A percentile compares a stretch with the other conserved stretches of the same genome.
Evolutionary conservation across 2,888 invertebrate species (phyloP).

Genomic region (Subacronicta megacephala): DNA sequence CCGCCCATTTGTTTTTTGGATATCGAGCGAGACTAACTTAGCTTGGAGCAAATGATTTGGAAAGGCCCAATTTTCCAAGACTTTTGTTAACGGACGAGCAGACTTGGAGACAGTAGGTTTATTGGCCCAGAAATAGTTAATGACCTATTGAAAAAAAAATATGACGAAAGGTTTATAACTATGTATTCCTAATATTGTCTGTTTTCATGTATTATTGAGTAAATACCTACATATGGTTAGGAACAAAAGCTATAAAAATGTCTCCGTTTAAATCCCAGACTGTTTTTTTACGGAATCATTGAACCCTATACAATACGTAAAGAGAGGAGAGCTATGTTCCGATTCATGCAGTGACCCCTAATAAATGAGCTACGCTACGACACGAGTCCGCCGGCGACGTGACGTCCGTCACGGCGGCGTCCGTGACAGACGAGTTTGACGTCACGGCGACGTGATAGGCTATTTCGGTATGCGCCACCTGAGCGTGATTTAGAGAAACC

Average conservation of each 20-base stretch:
- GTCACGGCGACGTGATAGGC: constrained; percentile 4
- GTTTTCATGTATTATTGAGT: too few species aligned
- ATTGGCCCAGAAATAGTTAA: not conserved
- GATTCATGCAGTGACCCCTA: not conserved
- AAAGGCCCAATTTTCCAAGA: constrained; percentile 1
- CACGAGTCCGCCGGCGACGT: too few species aligned
- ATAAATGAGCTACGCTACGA: constrained; percentile 4
- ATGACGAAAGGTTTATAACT: too few species aligned
- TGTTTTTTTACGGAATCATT: too few species aligned
- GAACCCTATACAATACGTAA: too few species aligned
- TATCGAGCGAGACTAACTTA: constrained; percentile 5
- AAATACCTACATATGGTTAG: too few species aligned
- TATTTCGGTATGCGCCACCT: constrained; percentile 19
- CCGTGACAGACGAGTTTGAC: not conserved
- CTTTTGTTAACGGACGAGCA: not conserved
- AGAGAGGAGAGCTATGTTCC: too few species aligned
- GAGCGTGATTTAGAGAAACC: constrained; percentile 31
- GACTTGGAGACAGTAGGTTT: not conserved
- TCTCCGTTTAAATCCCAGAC: too few species aligned
- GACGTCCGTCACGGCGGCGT: not conserved
- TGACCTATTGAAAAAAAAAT: not conserved
- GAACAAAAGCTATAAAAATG: too few species aligned
- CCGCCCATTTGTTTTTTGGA: not conserved
- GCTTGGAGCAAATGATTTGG: constrained; percentile 1
- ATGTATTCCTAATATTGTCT: too few species aligned